Evolutionary conservation across 2,797 vertebrate species (phyloP).

Genomic region (Labroides dimidiatus): DNA sequence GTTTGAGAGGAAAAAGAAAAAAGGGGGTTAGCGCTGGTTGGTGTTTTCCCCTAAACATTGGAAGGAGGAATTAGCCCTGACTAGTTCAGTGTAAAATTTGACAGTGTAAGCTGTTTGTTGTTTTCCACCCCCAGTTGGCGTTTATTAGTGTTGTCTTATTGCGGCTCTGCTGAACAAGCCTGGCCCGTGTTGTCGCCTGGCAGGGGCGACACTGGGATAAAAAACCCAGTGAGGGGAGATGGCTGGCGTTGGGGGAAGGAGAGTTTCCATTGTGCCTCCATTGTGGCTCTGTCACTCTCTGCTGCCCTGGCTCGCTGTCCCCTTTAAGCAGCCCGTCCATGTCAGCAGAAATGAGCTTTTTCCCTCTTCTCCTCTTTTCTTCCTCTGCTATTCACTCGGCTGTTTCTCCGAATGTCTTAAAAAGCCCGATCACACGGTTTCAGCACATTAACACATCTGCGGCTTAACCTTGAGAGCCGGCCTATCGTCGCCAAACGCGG

Average conservation of each 20-base stretch:
- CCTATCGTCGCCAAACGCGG: constrained; percentile 44
- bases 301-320: constrained; percentile 77
- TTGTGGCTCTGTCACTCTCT: constrained; percentile 81
- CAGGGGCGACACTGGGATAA: constrained; percentile 60
- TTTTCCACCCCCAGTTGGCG: constrained; percentile 64
- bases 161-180: constrained; percentile 76
- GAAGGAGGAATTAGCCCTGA: constrained; percentile 76
- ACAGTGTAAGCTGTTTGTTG: constrained; percentile 77
- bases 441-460: constrained; percentile 65
- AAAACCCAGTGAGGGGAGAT: constrained; percentile 66
- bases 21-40: constrained; percentile 54
- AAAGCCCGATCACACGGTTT: constrained; percentile 56
- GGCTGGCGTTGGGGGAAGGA: constrained; percentile 65
- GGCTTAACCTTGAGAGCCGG: constrained; percentile 69
- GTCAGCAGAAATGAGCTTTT: constrained; percentile 79
- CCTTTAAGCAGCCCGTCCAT: constrained; percentile 70
- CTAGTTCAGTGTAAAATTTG: constrained; percentile 78
- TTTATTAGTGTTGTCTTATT: constrained; percentile 80
- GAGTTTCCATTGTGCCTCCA: constrained; percentile 76
- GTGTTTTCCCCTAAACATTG: constrained; percentile 76
- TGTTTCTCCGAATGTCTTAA: constrained; percentile 65
- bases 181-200: constrained; percentile 65
- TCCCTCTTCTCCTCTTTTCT: constrained; percentile 60
- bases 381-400: constrained; percentile 52
- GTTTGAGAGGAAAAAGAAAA: constrained; percentile 50